Percentiles rank a stretch among this genome's conserved stretches.
These are phyloP conservation scores for Bombus consobrinus DNA, from an alignment of 1,140 invertebrate species.

Conservation along the genomic window DNA sequence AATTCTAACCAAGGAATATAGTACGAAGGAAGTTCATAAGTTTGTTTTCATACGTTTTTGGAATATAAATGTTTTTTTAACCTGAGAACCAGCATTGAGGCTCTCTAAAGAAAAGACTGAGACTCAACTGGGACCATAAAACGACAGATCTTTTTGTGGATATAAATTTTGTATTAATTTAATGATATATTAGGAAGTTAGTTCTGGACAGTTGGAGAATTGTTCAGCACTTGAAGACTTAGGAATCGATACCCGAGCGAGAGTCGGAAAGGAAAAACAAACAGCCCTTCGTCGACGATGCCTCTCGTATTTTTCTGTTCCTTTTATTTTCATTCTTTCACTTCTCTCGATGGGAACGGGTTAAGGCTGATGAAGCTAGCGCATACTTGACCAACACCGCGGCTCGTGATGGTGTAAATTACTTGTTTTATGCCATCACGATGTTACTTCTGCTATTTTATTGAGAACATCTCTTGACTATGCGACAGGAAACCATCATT, in stretches of 20 bases:
- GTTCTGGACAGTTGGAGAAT: not conserved
- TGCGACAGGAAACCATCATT: not conserved
- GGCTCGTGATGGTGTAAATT: conserved; percentile 4
- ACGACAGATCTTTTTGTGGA: not conserved
- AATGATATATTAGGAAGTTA: not conserved
- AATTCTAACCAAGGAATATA: not conserved
- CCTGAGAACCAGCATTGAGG: not conserved
- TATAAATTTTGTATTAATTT: not conserved
- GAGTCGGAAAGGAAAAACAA: conserved; percentile 42
- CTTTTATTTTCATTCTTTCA: conserved; percentile 34
- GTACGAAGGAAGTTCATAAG: not conserved
- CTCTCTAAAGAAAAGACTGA: not conserved
- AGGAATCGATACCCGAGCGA: conserved; percentile 50
- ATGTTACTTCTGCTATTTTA: not conserved
- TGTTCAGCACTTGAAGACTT: not conserved
- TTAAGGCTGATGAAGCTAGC: conserved; percentile 53
- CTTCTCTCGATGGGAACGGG: conserved; percentile 19
- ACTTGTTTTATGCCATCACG: not conserved
- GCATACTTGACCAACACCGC: conserved; percentile 36
- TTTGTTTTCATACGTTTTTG: not conserved
- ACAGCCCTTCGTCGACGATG: conserved; percentile 23
- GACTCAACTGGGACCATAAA: not conserved
- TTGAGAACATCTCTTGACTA: not conserved
- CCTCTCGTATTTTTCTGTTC: conserved; percentile 39
- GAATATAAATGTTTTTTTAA: not conserved